A percentile compares a stretch with the other conserved stretches of the same genome.
Evolutionary conservation across 2,888 invertebrate genomes (phyloP).

Genomic region (Timema cristinae): DNA sequence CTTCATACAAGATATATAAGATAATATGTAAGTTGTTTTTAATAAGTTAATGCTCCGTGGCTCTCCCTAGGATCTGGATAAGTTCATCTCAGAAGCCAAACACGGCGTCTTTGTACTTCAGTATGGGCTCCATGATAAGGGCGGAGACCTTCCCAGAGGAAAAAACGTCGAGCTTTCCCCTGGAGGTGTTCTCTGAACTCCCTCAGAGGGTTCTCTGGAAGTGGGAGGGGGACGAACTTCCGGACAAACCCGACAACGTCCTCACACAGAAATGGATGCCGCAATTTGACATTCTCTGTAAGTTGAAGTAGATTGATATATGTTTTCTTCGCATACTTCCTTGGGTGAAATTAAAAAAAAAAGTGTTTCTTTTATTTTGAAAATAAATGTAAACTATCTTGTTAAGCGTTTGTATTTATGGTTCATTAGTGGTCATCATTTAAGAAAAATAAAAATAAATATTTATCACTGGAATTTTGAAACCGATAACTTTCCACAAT

Average conservation of each 20-base stretch:
- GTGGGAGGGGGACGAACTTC: constrained; percentile 62
- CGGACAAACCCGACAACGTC: constrained; percentile 58
- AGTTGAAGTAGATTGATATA: constrained; percentile 1
- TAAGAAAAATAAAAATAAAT: too few relatives aligned
- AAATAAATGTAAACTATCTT: too few relatives aligned
- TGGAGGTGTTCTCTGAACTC: constrained; percentile 57
- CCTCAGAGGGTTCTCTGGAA: constrained; percentile 74
- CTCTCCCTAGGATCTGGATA: constrained; percentile 48
- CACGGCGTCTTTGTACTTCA: constrained; percentile 70
- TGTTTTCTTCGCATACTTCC: too few relatives aligned
- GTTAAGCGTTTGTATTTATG: too few relatives aligned
- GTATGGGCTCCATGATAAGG: constrained; percentile 71
- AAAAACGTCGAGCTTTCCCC: constrained; percentile 56
- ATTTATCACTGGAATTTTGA: too few relatives aligned
- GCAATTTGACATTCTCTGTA: constrained; percentile 65
- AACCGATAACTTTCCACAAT: too few relatives aligned
- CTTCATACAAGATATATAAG: too few relatives aligned
- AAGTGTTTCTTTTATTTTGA: too few relatives aligned
- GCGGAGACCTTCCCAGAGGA: constrained; percentile 57
- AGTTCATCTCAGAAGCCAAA: constrained; percentile 59
- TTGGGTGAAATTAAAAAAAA: too few relatives aligned
- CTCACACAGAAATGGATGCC: constrained; percentile 65
- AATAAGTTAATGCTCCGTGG: too few relatives aligned
- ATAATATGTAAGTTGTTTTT: too few relatives aligned
- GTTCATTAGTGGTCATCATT: too few relatives aligned